Percentiles rank a stretch among this genome's conserved stretches.
Conservation (phyloP, 1,140 invertebrate species). For the Dysdera silvatica region DNA sequence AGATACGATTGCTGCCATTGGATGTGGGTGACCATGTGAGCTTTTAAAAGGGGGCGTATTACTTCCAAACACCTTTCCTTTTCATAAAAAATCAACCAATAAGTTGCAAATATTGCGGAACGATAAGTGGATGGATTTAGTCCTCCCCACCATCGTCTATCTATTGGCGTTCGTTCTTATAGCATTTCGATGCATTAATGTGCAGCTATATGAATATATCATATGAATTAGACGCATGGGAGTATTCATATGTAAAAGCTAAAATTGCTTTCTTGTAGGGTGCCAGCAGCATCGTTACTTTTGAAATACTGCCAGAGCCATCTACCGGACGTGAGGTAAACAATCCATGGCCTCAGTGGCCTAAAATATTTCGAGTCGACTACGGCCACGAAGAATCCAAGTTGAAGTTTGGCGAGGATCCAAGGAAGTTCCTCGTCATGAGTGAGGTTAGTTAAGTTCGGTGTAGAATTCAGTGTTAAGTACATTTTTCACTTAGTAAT, state of each 20-base stretch:
- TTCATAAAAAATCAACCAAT: too few species aligned
- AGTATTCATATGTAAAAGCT: not conserved
- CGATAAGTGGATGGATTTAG: too few species aligned
- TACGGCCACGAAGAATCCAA: conserved; percentile 97
- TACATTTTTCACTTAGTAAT: too few species aligned
- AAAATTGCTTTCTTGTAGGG: conserved; percentile 50
- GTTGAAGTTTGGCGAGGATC: conserved; percentile 84
- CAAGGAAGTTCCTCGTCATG: conserved; percentile 82
- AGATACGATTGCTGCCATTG: too few species aligned
- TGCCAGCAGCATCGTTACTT: conserved; percentile 90
- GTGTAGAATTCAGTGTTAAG: too few species aligned
- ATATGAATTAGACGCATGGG: not conserved
- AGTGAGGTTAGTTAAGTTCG: conserved; percentile 67
- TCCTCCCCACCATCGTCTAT: too few species aligned
- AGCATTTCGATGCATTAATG: too few species aligned
- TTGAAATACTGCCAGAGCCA: conserved; percentile 94
- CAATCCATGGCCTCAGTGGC: conserved; percentile 98
- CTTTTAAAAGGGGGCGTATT: too few species aligned
- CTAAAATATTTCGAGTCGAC: conserved; percentile 90
- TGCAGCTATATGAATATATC: not conserved
- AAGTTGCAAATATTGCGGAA: too few species aligned
- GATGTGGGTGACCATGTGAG: too few species aligned
- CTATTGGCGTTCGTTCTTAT: too few species aligned
- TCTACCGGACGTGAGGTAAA: conserved; percentile 64
- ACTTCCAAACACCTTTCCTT: too few species aligned